Base-by-base conservation (phyloP, 2,888 invertebrate species). In the Gisinianus flammeolus region DNA sequence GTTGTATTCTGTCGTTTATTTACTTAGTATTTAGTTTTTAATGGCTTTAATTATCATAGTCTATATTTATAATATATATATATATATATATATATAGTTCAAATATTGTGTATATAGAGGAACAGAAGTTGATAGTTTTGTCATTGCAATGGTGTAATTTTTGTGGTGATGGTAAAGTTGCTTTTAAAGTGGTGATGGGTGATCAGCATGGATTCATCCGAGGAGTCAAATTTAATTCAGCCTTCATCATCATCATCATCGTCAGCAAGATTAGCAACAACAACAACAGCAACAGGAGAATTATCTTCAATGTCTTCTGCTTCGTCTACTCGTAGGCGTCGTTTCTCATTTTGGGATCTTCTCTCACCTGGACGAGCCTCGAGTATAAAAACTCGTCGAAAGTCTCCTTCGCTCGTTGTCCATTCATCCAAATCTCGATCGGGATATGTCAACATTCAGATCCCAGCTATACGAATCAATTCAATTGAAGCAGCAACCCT, bases 311-410 rank as follows among this genome's bases (percentile, higher is more conserved):
- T n/a, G n/a, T 56, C 62, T 5, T 66, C 66, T 2, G 28, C 66
- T 4, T 66, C 66, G 16, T 8, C 24, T 66, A 2, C 31, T 8
- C 8, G 68, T 33, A 3, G 71, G 16, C 24, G 62, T 31, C 58
- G 77, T 67, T 52, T 62, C 72, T 69, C 75, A 66, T 12, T 75
- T 74, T 67, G 67, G 35, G 35, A 31, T 33, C 77, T 70, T 58
- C 58, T 76, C 54, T 72, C 70, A 8, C 31, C 44, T 35, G 79
- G 26, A n/a, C 66, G 66, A 2, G 16, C 75, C 16, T n/a, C 67
- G 12, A 35, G 1, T 19, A 22, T 35, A 8, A 68, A 35, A 35
- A 28, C 68, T 4, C 33, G 35, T 19, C 33, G 68, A 24, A 68
- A 68, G 22, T 68, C 68, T 22, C 68, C 68, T 16, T 68, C 68